Evolutionary conservation across 1,140 invertebrate species (phyloP), one percentile per base, ranked within the genome.

Genomic region (Penaeus vannamei): DNA sequence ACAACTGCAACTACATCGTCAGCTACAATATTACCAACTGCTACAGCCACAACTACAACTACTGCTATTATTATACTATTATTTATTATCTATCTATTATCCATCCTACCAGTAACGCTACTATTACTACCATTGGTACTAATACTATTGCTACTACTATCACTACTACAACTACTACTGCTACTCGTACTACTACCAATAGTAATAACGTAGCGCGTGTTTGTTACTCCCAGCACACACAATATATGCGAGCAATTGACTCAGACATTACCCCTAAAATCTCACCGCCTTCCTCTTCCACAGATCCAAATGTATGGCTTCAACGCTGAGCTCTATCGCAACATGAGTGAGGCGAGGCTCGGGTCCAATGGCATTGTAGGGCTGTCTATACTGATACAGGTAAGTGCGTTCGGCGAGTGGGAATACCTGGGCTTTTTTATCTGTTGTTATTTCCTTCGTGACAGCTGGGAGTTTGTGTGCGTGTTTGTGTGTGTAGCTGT

Each of bases 251-350:
- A 77, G 19, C n/a, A 26, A 83, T 23, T 60, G 23, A 61, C 23
- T 59, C 23, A 60, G 4, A 83, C 32, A 64, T n/a, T 85, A 23
- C 22, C 46, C 76, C 53, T 85, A 85, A 23, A 29, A 42, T 14
- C 22, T 85, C 32, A 23, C 61, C 1, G 8, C 79, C 36, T 83
- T 22, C 61, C 22, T 22, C n/a, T n/a, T 22, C 81, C 85, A 80
- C 95, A 98, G 98, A 96, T 99, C 92, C 98, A 99, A 94, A 94
- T 99, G 69, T 97, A 98, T 92, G 98, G 98, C 3, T 99, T 97
- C 94, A 99, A 99, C 93, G 96, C 97, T 88, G 97, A 99, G 93
- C 94, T 99, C 23, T 99, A 99, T 94, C 96, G 97, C 92, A 99
- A 99, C 93, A 98, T 98, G 95, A 96, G 97, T 59, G 97, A 98